Percentiles rank a stretch among this genome's conserved stretches.
Conservation (phyloP, 1,140 invertebrate genomes). For the Pentalonia nigronervosa region DNA sequence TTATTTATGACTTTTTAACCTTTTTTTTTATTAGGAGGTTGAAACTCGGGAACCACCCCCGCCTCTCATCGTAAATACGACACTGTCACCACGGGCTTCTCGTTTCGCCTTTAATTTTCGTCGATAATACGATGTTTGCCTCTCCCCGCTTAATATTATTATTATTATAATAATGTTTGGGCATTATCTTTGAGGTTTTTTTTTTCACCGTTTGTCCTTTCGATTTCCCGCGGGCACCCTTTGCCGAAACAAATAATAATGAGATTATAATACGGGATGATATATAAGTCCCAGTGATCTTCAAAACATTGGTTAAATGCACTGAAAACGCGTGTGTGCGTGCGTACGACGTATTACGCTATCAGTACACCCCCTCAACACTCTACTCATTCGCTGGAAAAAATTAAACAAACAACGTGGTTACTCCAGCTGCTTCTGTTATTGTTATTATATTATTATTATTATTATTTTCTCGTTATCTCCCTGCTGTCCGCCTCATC, state of each 20-base stretch:
- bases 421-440: not conserved
- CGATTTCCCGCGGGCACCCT: not conserved
- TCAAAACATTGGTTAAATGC: not conserved
- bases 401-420: not conserved
- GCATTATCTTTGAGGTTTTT: too few species aligned
- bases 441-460: conserved; percentile 21
- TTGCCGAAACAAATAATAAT: not conserved
- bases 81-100: too few species aligned
- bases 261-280: not conserved
- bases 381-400: not conserved
- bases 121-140: too few species aligned
- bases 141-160: too few species aligned
- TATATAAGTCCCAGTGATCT: not conserved
- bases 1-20: too few species aligned
- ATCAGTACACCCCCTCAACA: not conserved
- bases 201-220: not conserved
- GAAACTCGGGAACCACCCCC: too few species aligned
- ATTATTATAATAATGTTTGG: too few species aligned
- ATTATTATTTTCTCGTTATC: not conserved
- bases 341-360: too few species aligned
- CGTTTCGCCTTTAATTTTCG: not conserved
- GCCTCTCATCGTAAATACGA: too few species aligned
- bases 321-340: not conserved
- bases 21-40: too few species aligned
- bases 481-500: not conserved